Base-by-base conservation (phyloP, 2,113 vertebrate genomes). In the Myrmecophaga tridactyla region DNA sequence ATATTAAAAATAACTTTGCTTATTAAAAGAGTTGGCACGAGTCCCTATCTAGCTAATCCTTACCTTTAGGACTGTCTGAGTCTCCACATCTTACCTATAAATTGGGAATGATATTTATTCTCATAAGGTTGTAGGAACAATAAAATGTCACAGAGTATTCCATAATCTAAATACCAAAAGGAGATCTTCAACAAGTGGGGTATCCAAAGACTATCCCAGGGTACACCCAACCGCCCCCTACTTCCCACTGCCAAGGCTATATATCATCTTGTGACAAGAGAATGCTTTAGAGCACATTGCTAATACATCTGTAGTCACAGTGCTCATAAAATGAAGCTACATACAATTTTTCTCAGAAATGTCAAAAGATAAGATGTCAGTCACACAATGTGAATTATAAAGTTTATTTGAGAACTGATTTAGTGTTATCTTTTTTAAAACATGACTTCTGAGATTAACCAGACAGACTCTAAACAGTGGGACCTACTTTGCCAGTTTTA, bases 311-410 rank as follows among this genome's bases (percentile, higher is more conserved):
- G 60, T 43, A 95, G 53, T 82, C 69, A 69, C 2, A 90, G 81
- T 53, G 41, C 67, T 96, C 62, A 67, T 95, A 95, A 97, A 97
- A 93, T 51, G 67, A 96, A 95, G 85, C 62, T 78, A 85, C 81
- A 86, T 89, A 46, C 89, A 92, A 67, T 83, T 93, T 95, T 97
- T 93, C 95, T 97, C 60, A 96, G 87, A 94, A 97, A 86, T 20
- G 65, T 96, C 77, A 85, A 92, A 93, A 94, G 92, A 94, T 94
- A 95, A 96, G 89, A 96, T 3, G 27, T 86, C 17, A 94, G 85
- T 95, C 80, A 95, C 29, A 95, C 48, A 65, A 90, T 56, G 29
- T 46, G 80, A 89, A 80, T 93, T 94, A 81, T 73, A 92, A 94
- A 96, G 90, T 94, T 97, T 96, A 90, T 65, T 94, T 81, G 62